phyloP scores from a whole-genome alignment of 2,888 invertebrate genomes.

The Dryococelus australis region DNA sequence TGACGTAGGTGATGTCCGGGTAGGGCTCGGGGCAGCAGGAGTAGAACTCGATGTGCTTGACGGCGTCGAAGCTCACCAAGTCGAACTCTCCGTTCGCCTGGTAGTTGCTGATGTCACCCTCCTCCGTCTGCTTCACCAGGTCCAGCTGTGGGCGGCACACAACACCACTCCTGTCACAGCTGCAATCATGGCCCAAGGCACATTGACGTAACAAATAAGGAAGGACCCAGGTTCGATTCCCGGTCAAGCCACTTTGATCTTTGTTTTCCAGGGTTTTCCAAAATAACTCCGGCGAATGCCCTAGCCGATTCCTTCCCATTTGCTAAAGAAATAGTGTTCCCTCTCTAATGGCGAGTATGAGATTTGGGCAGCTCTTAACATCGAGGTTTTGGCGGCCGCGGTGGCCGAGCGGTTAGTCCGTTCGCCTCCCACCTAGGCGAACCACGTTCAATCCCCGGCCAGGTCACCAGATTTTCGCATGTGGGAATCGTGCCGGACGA shows the following conservation, averaged over 20 bases:
- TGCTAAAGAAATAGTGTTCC: too few relatives aligned
- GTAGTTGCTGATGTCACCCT: conserved; percentile 87
- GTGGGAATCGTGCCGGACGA: too few relatives aligned
- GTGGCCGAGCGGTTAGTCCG: too few relatives aligned
- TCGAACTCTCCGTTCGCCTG: conserved; percentile 93
- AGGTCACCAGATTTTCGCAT: too few relatives aligned
- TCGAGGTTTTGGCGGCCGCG: too few relatives aligned
- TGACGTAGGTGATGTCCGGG: conserved; percentile 84
- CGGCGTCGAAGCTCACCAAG: conserved; percentile 77
- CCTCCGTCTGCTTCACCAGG: conserved; percentile 76
- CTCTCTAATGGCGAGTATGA: too few relatives aligned
- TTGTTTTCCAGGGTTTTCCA: too few relatives aligned
- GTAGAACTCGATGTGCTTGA: conserved; percentile 76
- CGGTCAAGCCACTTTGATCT: neutral
- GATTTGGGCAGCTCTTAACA: too few relatives aligned
- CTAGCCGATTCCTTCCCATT: too few relatives aligned
- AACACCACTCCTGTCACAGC: neutral
- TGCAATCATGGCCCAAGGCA: too few relatives aligned
- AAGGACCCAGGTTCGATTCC: neutral
- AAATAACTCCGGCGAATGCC: neutral
- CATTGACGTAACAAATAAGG: neutral
- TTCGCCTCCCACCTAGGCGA: too few relatives aligned
- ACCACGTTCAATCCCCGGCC: too few relatives aligned
- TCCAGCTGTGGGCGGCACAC: conserved; percentile 67
- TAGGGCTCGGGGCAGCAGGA: conserved; percentile 85